These are phyloP conservation scores for Carcharodon carcharias DNA, from an alignment of 2,797 vertebrate species.

Conservation along the genomic window DNA sequence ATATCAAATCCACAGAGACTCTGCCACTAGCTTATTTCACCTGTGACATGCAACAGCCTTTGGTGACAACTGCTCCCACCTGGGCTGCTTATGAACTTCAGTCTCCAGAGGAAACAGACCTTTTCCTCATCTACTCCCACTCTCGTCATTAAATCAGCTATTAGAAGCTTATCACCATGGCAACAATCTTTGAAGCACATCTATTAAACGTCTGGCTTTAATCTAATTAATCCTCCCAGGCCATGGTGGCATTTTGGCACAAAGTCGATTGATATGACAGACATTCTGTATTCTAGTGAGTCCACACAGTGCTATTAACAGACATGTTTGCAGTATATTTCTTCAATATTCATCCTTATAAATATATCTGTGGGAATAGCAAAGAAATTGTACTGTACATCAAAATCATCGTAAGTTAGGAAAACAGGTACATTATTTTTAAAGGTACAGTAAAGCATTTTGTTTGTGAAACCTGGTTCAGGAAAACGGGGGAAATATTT, in stretches of 20 bases:
- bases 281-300: not conserved
- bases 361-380: not conserved
- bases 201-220: slow-evolving; percentile 47
- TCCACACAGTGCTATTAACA: slow-evolving; percentile 21
- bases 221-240: slow-evolving; percentile 49
- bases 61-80: not conserved
- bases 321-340: not conserved
- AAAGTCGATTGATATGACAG: slow-evolving; percentile 33
- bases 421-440: not conserved
- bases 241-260: slow-evolving; percentile 33
- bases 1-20: not conserved
- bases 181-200: slow-evolving; percentile 44
- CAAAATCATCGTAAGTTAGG: not conserved
- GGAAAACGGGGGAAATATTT: not conserved
- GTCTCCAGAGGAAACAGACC: not conserved
- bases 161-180: slow-evolving; percentile 36
- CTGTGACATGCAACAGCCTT: slow-evolving; percentile 3
- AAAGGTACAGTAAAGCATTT: not conserved
- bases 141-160: slow-evolving; percentile 26
- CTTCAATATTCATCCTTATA: not conserved
- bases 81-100: not conserved
- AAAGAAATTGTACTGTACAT: not conserved
- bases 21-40: not conserved
- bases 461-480: not conserved
- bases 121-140: not conserved